Evolutionary conservation across 2,888 invertebrate species (phyloP).

Genomic region (Colostygia pectinataria): DNA sequence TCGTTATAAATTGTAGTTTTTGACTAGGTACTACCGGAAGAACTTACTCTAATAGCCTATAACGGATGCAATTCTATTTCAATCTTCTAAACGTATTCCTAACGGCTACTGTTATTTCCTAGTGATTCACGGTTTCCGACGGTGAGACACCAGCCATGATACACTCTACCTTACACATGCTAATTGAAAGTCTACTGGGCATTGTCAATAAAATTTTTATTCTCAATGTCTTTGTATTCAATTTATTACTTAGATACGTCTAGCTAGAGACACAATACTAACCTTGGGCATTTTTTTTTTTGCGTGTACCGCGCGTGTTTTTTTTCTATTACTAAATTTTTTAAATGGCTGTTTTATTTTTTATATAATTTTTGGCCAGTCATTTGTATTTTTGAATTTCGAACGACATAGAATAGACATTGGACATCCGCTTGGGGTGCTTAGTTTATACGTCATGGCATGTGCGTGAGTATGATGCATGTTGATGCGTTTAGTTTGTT

Average conservation of each 20-base stretch:
- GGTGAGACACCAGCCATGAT: slow-evolving; percentile 29
- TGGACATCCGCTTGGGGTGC: slow-evolving; percentile 22
- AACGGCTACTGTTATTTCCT: slow-evolving; percentile 31
- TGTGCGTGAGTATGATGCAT: slow-evolving; percentile 30
- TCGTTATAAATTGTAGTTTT: too few relatives aligned
- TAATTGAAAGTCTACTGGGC: slow-evolving; percentile 30
- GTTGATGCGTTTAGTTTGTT: slow-evolving; percentile 47
- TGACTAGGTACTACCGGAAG: too few relatives aligned
- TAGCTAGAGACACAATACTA: too few relatives aligned
- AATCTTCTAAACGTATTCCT: slow-evolving; percentile 27
- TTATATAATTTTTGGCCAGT: too few relatives aligned
- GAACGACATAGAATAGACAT: slow-evolving; percentile 7
- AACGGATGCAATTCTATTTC: slow-evolving; percentile 2
- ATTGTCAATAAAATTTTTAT: not conserved
- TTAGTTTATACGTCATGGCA: slow-evolving; percentile 36
- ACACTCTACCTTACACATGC: slow-evolving; percentile 30
- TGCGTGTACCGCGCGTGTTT: too few relatives aligned
- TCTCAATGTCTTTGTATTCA: too few relatives aligned
- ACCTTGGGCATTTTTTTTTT: too few relatives aligned
- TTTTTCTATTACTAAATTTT: too few relatives aligned
- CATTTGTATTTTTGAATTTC: slow-evolving; percentile 1
- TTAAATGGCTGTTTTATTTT: too few relatives aligned
- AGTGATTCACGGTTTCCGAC: slow-evolving; percentile 40
- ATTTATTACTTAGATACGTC: too few relatives aligned
- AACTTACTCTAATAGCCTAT: too few relatives aligned